These are phyloP conservation scores for Streptopelia turtur DNA, from an alignment of 2,797 vertebrate genomes.

Conservation along the genomic window DNA sequence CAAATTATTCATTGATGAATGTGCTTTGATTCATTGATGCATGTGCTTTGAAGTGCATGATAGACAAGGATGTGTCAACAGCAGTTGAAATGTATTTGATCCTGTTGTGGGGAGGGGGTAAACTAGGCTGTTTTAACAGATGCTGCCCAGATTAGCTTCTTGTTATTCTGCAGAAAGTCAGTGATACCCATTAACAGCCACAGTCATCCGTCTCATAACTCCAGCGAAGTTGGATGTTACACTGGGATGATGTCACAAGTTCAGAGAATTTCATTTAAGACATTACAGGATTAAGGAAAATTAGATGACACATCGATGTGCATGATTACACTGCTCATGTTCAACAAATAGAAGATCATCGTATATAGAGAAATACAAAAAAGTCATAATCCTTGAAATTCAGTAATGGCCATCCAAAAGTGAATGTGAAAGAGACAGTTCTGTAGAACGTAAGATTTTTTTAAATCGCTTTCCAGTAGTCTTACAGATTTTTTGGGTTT, in stretches of 20 bases:
- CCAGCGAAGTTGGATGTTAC: not conserved
- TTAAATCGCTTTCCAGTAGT: not conserved
- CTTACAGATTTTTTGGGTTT: not conserved
- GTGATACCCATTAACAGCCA: not conserved
- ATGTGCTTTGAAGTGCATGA: not conserved
- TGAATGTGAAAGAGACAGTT: not conserved
- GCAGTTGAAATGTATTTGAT: not conserved
- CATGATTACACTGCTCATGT: not conserved
- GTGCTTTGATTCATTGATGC: too few relatives aligned
- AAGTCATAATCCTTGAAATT: not conserved
- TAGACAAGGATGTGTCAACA: not conserved
- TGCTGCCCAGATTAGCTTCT: not conserved
- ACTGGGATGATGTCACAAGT: not conserved
- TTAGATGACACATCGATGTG: not conserved
- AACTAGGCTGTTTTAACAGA: not conserved
- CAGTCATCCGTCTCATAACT: not conserved
- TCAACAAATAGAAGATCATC: not conserved
- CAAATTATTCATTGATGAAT: not conserved
- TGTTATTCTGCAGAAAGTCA: not conserved
- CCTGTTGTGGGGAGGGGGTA: not conserved
- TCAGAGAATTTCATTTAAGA: not conserved
- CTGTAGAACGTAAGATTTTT: not conserved
- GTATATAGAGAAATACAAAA: not conserved
- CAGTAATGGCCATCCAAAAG: not conserved
- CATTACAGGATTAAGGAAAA: not conserved